A percentile compares a stretch with the other conserved stretches of the same genome.
These are phyloP conservation scores for Pangasius macronema DNA, from an alignment of 2,797 vertebrate genomes.

Conservation along the genomic window DNA sequence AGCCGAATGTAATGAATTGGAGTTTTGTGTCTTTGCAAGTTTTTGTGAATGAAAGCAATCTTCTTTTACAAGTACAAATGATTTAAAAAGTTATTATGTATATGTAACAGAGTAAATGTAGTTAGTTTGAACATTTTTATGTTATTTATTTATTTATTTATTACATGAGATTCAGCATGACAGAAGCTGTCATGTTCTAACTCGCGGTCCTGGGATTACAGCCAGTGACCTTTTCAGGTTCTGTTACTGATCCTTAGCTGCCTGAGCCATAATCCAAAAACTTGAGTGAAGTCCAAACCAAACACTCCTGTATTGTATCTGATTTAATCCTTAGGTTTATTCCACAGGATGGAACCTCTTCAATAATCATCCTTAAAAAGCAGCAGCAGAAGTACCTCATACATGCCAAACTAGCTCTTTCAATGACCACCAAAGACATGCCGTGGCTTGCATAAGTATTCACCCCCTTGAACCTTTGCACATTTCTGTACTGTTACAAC, in stretches of 20 bases:
- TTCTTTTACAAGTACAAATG: neutral
- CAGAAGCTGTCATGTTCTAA: neutral
- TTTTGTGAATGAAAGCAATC: neutral
- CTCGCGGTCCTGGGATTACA: conserved; percentile 1
- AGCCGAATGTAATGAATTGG: neutral
- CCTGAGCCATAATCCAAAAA: neutral
- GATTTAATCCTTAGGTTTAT: conserved; percentile 22
- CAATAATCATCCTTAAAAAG: conserved; percentile 9
- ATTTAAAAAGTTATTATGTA: neutral
- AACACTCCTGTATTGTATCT: conserved; percentile 33
- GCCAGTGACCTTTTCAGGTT: conserved; percentile 19
- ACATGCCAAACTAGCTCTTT: neutral
- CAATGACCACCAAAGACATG: conserved; percentile 6
- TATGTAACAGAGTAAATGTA: neutral
- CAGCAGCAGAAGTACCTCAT: neutral
- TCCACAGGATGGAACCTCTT: conserved; percentile 6
- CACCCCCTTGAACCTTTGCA: neutral
- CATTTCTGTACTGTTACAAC: neutral
- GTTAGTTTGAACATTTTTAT: neutral
- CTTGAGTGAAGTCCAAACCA: conserved; percentile 26
- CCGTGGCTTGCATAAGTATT: neutral
- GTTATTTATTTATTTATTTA: neutral
- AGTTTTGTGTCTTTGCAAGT: neutral
- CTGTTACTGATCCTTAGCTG: neutral
- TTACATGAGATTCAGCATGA: neutral